Conservation (phyloP, 2,797 vertebrate genomes). For the Liasis olivaceus region DNA sequence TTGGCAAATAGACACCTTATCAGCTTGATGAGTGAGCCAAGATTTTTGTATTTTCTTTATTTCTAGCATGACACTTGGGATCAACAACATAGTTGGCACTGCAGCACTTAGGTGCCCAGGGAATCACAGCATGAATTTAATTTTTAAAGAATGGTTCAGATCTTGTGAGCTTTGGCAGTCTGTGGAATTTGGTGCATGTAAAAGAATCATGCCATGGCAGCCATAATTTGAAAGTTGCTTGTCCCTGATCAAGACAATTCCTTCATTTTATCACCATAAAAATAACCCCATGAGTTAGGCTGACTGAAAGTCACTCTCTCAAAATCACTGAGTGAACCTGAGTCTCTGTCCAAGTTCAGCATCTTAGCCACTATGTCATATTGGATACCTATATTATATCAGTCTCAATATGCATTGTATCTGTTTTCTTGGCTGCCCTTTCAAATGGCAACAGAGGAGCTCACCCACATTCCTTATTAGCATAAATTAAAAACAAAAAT, state of each 20-base stretch:
- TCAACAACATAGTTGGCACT: background rate
- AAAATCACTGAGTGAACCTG: background rate
- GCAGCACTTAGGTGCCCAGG: background rate
- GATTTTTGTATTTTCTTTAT: background rate
- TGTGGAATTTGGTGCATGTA: background rate
- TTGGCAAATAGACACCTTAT: background rate
- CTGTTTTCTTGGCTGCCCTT: background rate
- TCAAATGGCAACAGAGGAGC: background rate
- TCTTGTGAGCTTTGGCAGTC: background rate
- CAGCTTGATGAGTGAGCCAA: background rate
- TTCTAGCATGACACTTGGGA: background rate
- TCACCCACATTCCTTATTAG: background rate
- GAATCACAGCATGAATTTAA: background rate
- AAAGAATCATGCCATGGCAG: background rate
- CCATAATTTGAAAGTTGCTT: background rate
- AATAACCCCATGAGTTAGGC: background rate
- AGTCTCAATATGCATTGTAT: background rate
- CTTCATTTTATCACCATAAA: background rate
- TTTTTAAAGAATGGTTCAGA: background rate
- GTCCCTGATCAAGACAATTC: background rate
- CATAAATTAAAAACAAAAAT: background rate
- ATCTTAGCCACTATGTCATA: background rate
- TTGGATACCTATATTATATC: background rate
- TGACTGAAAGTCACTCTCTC: background rate
- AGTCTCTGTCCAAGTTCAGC: background rate